A percentile compares a stretch with the other conserved stretches of the same genome.
These are phyloP conservation scores for Atta cephalotes DNA, from an alignment of 1,140 invertebrate genomes.

Conservation along the genomic window DNA sequence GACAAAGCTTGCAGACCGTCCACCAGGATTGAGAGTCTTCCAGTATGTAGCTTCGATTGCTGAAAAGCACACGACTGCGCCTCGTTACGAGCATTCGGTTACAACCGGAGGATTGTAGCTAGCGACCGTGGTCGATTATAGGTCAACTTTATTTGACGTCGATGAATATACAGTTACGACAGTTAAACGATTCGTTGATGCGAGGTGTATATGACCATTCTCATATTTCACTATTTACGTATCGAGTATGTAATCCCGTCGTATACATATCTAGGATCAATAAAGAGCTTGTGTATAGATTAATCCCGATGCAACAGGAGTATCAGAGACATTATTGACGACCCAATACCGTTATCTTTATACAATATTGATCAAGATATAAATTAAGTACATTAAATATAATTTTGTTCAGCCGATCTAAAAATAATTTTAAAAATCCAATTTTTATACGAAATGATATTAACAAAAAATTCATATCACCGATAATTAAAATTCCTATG, in stretches of 20 bases:
- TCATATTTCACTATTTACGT: conserved; percentile 30
- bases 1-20: conserved; percentile 64
- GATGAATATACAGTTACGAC: conserved; percentile 6
- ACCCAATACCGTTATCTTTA: not conserved
- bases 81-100: conserved; percentile 19
- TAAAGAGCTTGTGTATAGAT: conserved; percentile 17
- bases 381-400: conserved; percentile 1
- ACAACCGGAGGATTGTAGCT: not conserved
- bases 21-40: conserved; percentile 50
- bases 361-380: conserved; percentile 27
- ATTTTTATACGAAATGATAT: conserved; percentile 28
- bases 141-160: conserved; percentile 51
- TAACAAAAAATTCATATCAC: conserved; percentile 3
- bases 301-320: conserved; percentile 33
- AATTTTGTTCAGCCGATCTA: conserved; percentile 8
- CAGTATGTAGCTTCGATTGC: conserved; percentile 61
- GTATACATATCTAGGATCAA: conserved; percentile 33
- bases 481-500: conserved; percentile 55
- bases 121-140: conserved; percentile 10
- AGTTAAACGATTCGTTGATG: conserved; percentile 40
- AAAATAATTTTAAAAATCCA: conserved; percentile 13
- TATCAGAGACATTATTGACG: conserved; percentile 23
- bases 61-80: conserved; percentile 32
- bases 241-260: conserved; percentile 23
- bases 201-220: not conserved